Conservation (phyloP, 2,797 vertebrate genomes). For the Lacerta agilis region DNA sequence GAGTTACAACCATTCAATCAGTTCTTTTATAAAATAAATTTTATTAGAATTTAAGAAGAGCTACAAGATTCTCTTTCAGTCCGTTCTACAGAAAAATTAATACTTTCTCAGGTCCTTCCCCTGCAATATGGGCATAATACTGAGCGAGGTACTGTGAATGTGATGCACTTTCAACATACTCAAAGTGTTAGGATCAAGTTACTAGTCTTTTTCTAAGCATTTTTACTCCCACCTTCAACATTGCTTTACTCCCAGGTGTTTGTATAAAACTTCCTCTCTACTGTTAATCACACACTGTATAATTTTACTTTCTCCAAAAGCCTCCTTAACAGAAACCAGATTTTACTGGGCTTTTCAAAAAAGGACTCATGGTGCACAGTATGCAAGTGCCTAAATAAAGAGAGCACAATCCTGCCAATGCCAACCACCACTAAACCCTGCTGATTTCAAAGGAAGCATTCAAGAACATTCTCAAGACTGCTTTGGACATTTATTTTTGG, state of each 20-base stretch:
- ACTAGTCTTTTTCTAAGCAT: not conserved
- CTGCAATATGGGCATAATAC: no score
- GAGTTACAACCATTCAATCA: fast-evolving
- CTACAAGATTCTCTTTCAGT: not conserved
- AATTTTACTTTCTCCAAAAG: not conserved
- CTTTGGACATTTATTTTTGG: not conserved
- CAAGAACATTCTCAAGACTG: not conserved
- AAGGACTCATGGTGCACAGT: not conserved
- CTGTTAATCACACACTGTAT: not conserved
- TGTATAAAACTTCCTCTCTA: not conserved
- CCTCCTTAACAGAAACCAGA: not conserved
- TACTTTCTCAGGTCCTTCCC: no score
- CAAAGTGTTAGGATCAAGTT: not conserved
- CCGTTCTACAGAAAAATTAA: no score
- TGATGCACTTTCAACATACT: not conserved
- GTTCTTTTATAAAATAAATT: no score
- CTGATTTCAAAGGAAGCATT: not conserved
- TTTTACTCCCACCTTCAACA: not conserved
- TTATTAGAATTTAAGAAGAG: fast-evolving
- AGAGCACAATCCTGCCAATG: no score
- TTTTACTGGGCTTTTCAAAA: not conserved
- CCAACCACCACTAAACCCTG: not conserved
- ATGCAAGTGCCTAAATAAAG: not conserved
- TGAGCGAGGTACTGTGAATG: not conserved
- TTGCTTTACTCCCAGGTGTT: not conserved